Conservation (phyloP, 1,140 invertebrate species). For the Campoletis sonorensis region DNA sequence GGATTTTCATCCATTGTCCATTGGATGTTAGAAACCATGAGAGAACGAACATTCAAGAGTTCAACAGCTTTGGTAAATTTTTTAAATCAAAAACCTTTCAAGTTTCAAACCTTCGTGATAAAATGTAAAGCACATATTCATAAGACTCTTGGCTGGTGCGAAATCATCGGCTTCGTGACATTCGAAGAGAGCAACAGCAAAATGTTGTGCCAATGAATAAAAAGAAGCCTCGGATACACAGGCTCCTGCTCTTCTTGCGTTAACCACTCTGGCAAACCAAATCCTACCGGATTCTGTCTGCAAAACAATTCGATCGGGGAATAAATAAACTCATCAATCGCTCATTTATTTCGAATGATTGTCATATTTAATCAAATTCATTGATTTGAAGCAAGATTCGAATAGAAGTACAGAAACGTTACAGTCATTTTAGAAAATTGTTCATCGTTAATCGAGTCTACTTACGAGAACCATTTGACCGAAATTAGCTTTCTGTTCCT, state of each 20-base stretch:
- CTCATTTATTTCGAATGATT: no score
- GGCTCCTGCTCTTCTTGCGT: slow-evolving; percentile 83
- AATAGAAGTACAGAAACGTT: no score
- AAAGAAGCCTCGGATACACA: slow-evolving; percentile 85
- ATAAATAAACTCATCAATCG: no score
- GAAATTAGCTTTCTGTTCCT: slow-evolving; percentile 83
- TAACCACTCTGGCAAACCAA: slow-evolving; percentile 86
- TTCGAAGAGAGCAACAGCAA: slow-evolving; percentile 87
- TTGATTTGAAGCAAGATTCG: no score
- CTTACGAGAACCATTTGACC: slow-evolving; percentile 80
- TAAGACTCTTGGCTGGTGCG: slow-evolving; percentile 85
- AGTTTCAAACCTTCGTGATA: slow-evolving; percentile 82
- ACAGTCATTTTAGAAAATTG: no score
- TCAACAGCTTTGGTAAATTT: no score
- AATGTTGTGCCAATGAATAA: slow-evolving; percentile 86
- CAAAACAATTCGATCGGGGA: background rate
- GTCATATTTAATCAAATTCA: no score
- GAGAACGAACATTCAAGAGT: no score
- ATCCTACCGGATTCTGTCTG: slow-evolving; percentile 79
- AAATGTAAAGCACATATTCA: slow-evolving; percentile 92
- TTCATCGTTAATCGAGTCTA: no score
- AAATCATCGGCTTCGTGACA: slow-evolving; percentile 88
- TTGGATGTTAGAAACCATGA: no score
- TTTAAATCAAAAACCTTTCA: no score
- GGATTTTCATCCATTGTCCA: no score